phyloP scores from a whole-genome alignment of 2,113 vertebrate species.

The Pipra filicauda region DNA sequence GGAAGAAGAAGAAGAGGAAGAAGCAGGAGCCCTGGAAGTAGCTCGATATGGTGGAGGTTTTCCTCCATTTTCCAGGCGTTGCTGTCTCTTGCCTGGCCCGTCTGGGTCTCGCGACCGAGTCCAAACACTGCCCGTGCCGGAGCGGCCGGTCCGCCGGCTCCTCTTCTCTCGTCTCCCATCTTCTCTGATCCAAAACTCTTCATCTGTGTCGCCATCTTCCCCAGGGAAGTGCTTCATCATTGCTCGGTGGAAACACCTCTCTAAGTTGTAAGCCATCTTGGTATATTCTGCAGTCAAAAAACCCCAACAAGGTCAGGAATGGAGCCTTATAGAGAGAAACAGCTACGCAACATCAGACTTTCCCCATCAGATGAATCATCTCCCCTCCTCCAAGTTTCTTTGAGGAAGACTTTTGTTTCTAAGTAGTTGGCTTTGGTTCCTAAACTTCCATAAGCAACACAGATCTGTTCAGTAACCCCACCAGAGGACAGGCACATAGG shows the following conservation, averaged over 20 bases:
- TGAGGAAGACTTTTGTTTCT: not conserved
- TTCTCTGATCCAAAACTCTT: conserved; percentile 88
- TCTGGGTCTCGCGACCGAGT: conserved; percentile 79
- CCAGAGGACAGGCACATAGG: not conserved
- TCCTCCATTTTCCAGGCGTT: conserved; percentile 76
- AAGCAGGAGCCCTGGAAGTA: conserved; percentile 55
- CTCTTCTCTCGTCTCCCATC: conserved; percentile 90
- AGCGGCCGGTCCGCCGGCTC: conserved; percentile 73
- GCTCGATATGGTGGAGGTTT: conserved; percentile 72
- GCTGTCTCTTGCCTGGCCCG: conserved; percentile 75
- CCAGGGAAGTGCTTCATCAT: conserved; percentile 94
- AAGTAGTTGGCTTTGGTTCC: not conserved
- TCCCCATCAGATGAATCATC: not conserved
- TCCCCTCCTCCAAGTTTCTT: not conserved
- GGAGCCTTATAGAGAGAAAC: not conserved
- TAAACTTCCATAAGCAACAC: not conserved
- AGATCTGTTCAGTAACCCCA: not conserved
- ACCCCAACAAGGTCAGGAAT: not conserved
- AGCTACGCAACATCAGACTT: not conserved
- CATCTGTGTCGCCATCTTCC: conserved; percentile 96
- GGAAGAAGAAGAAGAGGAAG: conserved; percentile 47
- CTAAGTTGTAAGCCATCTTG: conserved; percentile 93
- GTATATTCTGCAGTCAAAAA: conserved; percentile 85
- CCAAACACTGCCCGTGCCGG: conserved; percentile 71
- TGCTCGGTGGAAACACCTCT: conserved; percentile 92